Percentiles rank a stretch among this genome's conserved stretches.
phyloP scores from a whole-genome alignment of 2,113 vertebrate species.

The Elgaria multicarinata region DNA sequence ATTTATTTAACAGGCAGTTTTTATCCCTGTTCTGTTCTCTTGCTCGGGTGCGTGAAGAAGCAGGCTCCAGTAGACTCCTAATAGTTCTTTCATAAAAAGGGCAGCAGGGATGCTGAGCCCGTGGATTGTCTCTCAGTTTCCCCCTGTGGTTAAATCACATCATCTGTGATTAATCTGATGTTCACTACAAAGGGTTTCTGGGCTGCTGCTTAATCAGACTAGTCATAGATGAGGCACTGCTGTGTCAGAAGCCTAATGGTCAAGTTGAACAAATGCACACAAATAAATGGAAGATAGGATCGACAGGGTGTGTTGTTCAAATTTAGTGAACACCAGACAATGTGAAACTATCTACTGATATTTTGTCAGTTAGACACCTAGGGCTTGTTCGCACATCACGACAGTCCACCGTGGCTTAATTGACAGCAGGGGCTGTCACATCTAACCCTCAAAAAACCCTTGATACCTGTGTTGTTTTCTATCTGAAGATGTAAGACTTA shows the following conservation, averaged over 20 bases:
- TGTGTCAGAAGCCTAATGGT: conserved; percentile 18
- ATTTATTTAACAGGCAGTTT: conserved; percentile 40
- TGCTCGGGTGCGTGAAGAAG: neutral
- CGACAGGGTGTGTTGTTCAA: neutral
- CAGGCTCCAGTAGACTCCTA: neutral
- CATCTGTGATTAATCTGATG: conserved; percentile 13
- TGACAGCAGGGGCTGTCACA: too few species aligned
- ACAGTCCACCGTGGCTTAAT: too few species aligned
- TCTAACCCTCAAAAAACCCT: too few species aligned
- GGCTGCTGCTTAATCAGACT: conserved; percentile 8
- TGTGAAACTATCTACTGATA: neutral
- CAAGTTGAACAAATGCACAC: neutral
- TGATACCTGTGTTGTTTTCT: too few species aligned
- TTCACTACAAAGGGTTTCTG: neutral
- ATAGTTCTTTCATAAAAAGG: conserved; percentile 27
- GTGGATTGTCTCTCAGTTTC: conserved; percentile 15
- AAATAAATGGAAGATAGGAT: conserved; percentile 19
- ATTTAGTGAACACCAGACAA: neutral
- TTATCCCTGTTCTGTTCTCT: conserved; percentile 22
- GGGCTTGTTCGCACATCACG: too few species aligned
- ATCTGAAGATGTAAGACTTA: too few species aligned
- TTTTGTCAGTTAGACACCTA: neutral
- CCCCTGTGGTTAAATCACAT: conserved; percentile 11
- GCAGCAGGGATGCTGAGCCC: neutral
- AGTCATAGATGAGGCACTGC: conserved; percentile 6